phyloP scores from a whole-genome alignment of 2,113 vertebrate genomes.

The Bambusicola thoracicus region DNA sequence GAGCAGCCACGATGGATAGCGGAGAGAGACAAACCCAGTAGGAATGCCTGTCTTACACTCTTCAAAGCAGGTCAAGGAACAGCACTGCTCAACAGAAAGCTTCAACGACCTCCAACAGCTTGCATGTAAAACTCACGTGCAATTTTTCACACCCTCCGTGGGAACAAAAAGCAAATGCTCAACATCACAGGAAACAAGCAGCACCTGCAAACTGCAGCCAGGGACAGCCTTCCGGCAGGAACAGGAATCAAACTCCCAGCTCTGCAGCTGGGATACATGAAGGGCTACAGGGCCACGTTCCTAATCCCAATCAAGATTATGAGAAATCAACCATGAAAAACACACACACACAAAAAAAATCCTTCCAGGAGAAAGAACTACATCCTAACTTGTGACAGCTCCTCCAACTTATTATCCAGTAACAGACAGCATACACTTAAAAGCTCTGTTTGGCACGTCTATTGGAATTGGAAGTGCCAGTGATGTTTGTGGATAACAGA shows the following conservation, averaged over 20 bases:
- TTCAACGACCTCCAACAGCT: background rate
- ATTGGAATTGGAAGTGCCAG: background rate
- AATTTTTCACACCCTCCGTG: background rate
- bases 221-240: background rate
- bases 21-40: background rate
- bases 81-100: background rate
- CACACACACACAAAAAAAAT: background rate
- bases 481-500: background rate
- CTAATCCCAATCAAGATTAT: background rate
- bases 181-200: background rate
- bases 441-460: background rate
- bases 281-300: background rate
- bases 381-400: background rate
- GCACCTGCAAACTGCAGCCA: background rate
- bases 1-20: background rate
- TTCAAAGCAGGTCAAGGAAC: background rate
- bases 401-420: background rate
- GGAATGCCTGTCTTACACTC: background rate
- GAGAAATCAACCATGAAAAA: background rate
- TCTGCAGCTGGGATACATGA: background rate
- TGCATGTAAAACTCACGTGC: background rate
- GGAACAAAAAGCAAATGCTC: background rate
- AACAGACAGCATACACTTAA: background rate
- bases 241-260: background rate
- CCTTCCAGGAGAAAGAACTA: background rate